Evolutionary conservation across 2,797 vertebrate genomes (phyloP).

Genomic region (Brachyalestes nurse): DNA sequence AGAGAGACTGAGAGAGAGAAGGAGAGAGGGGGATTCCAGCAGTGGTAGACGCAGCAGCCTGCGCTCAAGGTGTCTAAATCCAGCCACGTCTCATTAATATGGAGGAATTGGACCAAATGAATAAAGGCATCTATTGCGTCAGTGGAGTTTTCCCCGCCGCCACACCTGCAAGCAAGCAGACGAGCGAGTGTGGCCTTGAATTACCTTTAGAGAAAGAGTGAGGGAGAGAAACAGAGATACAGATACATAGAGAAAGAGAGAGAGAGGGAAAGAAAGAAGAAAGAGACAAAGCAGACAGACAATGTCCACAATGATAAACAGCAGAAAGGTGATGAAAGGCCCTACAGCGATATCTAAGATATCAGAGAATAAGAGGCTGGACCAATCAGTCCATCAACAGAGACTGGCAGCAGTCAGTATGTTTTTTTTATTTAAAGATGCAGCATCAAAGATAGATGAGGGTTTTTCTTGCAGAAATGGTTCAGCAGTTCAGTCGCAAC

Average conservation of each 20-base stretch:
- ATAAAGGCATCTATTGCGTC: conserved; percentile 38
- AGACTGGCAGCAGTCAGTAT: neutral
- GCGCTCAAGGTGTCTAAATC: conserved; percentile 39
- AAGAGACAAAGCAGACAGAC: neutral
- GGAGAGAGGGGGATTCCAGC: conserved; percentile 48
- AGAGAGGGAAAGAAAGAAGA: neutral
- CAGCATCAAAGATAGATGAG: neutral
- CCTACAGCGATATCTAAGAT: neutral
- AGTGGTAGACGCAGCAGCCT: conserved; percentile 34
- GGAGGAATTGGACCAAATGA: conserved; percentile 46
- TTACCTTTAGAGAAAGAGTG: neutral
- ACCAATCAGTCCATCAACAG: neutral
- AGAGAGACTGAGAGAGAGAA: conserved; percentile 12
- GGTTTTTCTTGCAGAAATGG: too few relatives aligned
- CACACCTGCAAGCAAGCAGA: neutral
- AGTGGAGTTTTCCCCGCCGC: conserved; percentile 42
- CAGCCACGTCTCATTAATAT: conserved; percentile 53
- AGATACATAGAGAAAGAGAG: too few relatives aligned
- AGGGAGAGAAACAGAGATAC: neutral
- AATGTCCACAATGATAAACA: neutral
- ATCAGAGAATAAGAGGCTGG: neutral
- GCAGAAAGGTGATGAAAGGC: neutral
- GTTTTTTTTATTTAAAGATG: neutral
- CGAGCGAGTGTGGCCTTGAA: conserved; percentile 24
- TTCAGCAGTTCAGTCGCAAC: too few relatives aligned